phyloP scores from a whole-genome alignment of 2,797 vertebrate genomes.

The Sebastolobus altivelis region DNA sequence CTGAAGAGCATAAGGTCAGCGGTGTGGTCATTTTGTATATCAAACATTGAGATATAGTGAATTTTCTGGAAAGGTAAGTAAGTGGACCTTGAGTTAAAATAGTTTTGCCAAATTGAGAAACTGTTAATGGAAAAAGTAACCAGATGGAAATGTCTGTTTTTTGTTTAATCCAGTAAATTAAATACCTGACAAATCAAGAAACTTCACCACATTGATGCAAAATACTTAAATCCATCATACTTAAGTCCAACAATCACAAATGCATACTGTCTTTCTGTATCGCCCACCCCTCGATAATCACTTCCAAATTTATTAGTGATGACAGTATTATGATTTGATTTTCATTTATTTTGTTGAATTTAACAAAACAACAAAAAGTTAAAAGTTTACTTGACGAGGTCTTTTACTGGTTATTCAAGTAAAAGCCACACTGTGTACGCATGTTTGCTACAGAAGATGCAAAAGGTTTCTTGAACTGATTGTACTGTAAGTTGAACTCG shows the following conservation, averaged over 20 bases:
- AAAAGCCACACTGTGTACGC: background rate
- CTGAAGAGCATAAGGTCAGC: background rate
- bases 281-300: background rate
- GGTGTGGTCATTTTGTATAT: background rate
- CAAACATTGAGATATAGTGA: background rate
- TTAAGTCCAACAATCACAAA: background rate
- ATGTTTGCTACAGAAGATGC: background rate
- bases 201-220: background rate
- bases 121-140: background rate
- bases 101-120: background rate
- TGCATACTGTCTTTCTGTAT: background rate
- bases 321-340: background rate
- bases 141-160: background rate
- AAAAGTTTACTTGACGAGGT: background rate
- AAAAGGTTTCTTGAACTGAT: background rate
- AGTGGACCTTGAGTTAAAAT: background rate
- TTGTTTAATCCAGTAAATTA: background rate
- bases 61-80: background rate
- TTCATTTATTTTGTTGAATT: background rate
- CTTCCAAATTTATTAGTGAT: background rate
- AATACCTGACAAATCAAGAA: background rate
- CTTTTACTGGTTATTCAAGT: background rate
- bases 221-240: background rate
- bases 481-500: background rate
- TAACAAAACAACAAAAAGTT: background rate